Base-by-base conservation (phyloP, 1,140 invertebrate genomes). In the Elymnias hypermnestra region DNA sequence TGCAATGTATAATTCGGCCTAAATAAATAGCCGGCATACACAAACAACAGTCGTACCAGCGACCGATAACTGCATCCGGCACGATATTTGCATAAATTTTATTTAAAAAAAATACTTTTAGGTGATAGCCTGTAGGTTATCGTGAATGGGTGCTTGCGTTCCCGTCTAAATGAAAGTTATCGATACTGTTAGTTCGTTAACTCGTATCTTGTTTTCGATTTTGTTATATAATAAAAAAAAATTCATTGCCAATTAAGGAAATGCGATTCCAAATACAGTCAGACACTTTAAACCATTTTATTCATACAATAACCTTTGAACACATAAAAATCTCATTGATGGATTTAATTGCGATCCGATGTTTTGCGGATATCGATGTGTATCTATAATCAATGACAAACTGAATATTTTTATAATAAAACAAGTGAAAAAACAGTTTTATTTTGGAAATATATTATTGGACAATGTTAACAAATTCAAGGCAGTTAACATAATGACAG, bases 61-160 rank as follows among this genome's bases (percentile, higher is more conserved):
- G 21, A 18, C 19, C 39, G 76, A 74, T 76, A 76, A 69, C 57
- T 64, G 72, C 71, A 76, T 74, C 76, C 73, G 76, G 64, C 62
- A 56, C 40, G 43, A 36, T 72, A 60, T 74, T 71, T 67, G 65
- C 68, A 71, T 59, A 53, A 49, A 51, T 43, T 12, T 29, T 7
- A 25, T 25, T 2, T 7, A 57, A 54, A 54, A 54, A 54, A 63
- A 54, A 57, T 18, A 55, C 57, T 54, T 72, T 69, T 58, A 44
- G 53, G 54, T 54, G 71, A 74, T 77, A 77, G 61, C 60, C 46
- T 60, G 54, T 13, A 50, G 68, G 68, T 63, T 69, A 72, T 72
- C 68, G 35, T n/a, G 8, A 14, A 38, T 48, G 41, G 48, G 51
- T 53, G 51, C 57, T 39, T 48, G 50, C 50, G 53, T 59, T 56